phyloP scores from a whole-genome alignment of 2,113 vertebrate genomes.

The Pollimyrus isidori region DNA sequence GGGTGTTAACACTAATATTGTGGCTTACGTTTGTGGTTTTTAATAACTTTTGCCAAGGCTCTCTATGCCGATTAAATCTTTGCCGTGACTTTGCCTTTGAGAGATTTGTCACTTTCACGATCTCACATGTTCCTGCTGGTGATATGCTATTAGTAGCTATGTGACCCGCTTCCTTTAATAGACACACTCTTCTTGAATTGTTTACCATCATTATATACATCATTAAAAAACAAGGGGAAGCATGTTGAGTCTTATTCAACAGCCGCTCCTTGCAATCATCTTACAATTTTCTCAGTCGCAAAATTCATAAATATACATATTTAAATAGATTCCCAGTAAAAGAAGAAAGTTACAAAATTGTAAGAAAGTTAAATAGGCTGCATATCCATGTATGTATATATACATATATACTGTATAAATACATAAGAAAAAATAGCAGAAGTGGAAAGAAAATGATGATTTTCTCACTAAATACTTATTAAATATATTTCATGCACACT shows the following conservation, averaged over 20 bases:
- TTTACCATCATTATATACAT: not conserved
- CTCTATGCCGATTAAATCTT: not conserved
- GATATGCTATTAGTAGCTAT: not conserved
- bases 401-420: not conserved
- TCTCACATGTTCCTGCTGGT: not conserved
- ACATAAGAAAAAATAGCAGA: not conserved
- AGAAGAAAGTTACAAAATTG: not conserved
- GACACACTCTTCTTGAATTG: not conserved
- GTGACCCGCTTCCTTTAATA: not conserved
- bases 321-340: constrained; percentile 1
- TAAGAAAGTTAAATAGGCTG: not conserved
- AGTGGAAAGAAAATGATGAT: not conserved
- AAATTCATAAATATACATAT: constrained; percentile 1
- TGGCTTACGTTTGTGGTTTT: not conserved
- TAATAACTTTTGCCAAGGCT: not conserved
- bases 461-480: not conserved
- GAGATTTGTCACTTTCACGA: not conserved
- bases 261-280: not conserved
- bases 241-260: not conserved
- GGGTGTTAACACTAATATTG: not conserved
- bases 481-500: not conserved
- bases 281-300: not conserved
- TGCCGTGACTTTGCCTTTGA: not conserved
- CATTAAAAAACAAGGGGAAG: not conserved
- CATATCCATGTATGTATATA: not conserved